Percentiles rank a stretch among this genome's conserved stretches.
These are phyloP conservation scores for Perithous albicinctus DNA, from an alignment of 2,888 invertebrate species.

Conservation along the genomic window DNA sequence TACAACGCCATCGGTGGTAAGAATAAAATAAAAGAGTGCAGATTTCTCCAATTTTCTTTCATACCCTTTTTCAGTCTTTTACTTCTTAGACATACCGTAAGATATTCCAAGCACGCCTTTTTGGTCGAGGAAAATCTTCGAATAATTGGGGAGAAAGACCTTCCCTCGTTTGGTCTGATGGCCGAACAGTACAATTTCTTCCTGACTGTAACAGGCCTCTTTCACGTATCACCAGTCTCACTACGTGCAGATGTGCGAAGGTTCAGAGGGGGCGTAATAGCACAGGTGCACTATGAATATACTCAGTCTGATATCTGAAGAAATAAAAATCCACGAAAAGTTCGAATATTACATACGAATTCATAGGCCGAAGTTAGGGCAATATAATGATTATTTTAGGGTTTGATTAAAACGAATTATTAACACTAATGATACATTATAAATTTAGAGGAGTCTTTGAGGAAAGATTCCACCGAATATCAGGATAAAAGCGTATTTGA, in stretches of 20 bases:
- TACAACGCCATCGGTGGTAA: not conserved
- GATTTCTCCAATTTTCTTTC: conserved; percentile 31
- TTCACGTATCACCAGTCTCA: conserved; percentile 18
- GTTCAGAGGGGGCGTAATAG: not conserved
- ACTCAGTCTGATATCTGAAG: not conserved
- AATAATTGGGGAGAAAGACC: conserved; percentile 47
- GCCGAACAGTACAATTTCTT: conserved; percentile 39
- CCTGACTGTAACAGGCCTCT: conserved; percentile 26
- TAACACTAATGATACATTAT: too few species aligned
- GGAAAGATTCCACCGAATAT: too few species aligned
- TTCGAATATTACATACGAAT: not conserved
- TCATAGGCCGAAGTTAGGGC: too few species aligned
- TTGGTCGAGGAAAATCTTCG: conserved; percentile 21
- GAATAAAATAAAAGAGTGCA: not conserved
- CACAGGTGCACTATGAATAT: not conserved
- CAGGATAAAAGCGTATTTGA: too few species aligned
- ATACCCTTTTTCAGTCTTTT: not conserved
- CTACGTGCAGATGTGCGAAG: not conserved
- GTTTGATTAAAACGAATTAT: too few species aligned
- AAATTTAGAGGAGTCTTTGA: too few species aligned
- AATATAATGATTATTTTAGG: too few species aligned
- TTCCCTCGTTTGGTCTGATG: conserved; percentile 10
- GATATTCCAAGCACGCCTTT: conserved; percentile 49
- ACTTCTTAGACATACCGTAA: not conserved
- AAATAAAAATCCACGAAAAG: not conserved